These are phyloP conservation scores for Procavia capensis DNA, from an alignment of 2,113 vertebrate genomes.

Conservation along the genomic window DNA sequence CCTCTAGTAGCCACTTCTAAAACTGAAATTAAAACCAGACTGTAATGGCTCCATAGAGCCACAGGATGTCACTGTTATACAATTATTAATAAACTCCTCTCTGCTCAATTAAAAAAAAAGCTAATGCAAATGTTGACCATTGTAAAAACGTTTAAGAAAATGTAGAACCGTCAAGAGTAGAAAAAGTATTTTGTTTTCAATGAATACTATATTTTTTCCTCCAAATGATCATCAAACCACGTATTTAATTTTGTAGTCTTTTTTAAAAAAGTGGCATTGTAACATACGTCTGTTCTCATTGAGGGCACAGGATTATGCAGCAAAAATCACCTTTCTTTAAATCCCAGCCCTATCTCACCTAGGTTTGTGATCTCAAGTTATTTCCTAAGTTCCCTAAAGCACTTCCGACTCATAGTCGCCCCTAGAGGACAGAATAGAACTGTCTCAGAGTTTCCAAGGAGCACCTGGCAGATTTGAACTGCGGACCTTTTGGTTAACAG, in stretches of 20 bases:
- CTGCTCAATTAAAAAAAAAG: neutral
- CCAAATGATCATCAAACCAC: neutral
- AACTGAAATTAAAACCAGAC: constrained; percentile 8
- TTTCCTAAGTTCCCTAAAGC: neutral
- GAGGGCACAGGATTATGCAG: neutral
- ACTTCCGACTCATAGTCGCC: no score
- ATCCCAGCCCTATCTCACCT: neutral
- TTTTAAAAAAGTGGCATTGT: neutral
- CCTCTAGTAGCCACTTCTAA: constrained; percentile 31
- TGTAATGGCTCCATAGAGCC: constrained; percentile 13
- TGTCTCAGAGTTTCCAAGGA: no score
- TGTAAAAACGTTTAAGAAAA: constrained; percentile 43
- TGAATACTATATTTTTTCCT: neutral
- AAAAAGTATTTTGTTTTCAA: neutral
- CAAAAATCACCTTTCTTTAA: neutral
- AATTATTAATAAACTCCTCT: neutral
- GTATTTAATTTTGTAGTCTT: neutral
- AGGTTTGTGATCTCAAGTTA: neutral
- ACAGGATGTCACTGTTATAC: constrained; percentile 65
- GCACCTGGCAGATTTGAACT: no score
- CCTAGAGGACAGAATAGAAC: no score
- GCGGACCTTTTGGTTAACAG: no score
- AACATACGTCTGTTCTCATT: neutral
- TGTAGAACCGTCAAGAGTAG: neutral
- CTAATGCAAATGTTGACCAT: neutral